These are phyloP conservation scores for Daboia siamensis DNA, from an alignment of 2,113 vertebrate genomes.

Conservation along the genomic window DNA sequence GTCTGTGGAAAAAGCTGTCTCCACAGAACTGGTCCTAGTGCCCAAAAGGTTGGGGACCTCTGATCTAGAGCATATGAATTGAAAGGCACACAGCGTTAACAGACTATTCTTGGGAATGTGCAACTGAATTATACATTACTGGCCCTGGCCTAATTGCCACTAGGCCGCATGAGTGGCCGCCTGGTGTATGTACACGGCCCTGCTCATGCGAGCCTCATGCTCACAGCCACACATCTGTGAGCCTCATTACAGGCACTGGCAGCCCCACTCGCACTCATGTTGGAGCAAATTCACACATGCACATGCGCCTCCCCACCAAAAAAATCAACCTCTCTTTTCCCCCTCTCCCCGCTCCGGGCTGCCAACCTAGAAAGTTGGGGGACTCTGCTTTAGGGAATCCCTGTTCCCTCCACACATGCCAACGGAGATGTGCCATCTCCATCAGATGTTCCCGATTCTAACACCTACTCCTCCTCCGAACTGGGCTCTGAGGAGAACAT, in stretches of 20 bases:
- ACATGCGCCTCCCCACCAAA: not conserved
- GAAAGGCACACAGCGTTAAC: not conserved
- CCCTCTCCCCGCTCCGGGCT: not conserved
- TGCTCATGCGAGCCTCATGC: not conserved
- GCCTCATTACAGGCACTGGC: not conserved
- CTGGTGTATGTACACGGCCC: not conserved
- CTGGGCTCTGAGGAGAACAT: no score
- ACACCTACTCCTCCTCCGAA: no score
- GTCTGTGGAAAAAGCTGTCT: no score
- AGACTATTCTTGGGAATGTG: not conserved
- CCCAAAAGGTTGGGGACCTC: no score
- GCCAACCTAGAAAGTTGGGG: not conserved
- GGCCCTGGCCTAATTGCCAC: not conserved
- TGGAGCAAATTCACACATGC: fast-evolving
- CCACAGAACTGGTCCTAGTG: no score
- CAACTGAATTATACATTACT: not conserved
- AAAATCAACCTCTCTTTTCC: not conserved
- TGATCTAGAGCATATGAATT: not conserved
- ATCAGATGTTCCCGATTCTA: no score
- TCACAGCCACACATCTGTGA: no score
- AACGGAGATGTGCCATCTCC: no score
- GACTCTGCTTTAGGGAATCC: not conserved
- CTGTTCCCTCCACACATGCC: no score
- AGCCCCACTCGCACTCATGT: not conserved
- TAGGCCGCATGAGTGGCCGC: not conserved